These are phyloP conservation scores for Homarus americanus DNA, from an alignment of 1,140 invertebrate genomes.

Conservation along the genomic window DNA sequence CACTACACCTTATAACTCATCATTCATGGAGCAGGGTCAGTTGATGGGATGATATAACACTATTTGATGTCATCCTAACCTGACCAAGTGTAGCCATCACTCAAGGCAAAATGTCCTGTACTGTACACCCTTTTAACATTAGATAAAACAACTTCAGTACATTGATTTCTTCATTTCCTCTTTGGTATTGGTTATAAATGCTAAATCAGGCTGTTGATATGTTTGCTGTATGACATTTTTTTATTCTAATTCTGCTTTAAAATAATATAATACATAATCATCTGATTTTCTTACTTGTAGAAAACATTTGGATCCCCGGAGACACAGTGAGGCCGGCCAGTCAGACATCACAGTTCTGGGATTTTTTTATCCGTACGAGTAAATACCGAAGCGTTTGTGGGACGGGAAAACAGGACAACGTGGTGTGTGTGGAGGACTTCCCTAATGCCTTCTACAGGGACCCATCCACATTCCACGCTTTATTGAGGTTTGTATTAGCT, in stretches of 20 bases:
- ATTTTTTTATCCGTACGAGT: conserved; percentile 67
- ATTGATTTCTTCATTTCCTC: too few relatives aligned
- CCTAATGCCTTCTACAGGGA: conserved; percentile 67
- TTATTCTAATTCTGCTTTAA: too few relatives aligned
- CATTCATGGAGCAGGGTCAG: conserved; percentile 36
- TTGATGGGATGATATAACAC: neutral
- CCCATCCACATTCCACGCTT: conserved; percentile 47
- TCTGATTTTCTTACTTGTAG: neutral
- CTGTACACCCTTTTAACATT: too few relatives aligned
- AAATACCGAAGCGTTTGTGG: conserved; percentile 66
- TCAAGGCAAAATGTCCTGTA: too few relatives aligned
- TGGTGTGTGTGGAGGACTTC: conserved; percentile 72
- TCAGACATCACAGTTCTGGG: conserved; percentile 67
- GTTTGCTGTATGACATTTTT: too few relatives aligned
- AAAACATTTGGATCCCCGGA: conserved; percentile 56
- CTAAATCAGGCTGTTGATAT: too few relatives aligned
- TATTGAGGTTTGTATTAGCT: conserved; percentile 54
- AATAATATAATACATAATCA: too few relatives aligned
- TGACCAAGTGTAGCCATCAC: too few relatives aligned
- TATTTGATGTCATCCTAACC: neutral
- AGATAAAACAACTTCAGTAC: too few relatives aligned
- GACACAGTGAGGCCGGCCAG: conserved; percentile 59
- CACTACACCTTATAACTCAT: conserved; percentile 60
- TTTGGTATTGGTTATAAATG: too few relatives aligned
- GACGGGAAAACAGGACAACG: conserved; percentile 29